A percentile compares a stretch with the other conserved stretches of the same genome.
These are phyloP conservation scores for Pseudopleuronectes americanus DNA, from an alignment of 2,797 vertebrate species.

Conservation along the genomic window DNA sequence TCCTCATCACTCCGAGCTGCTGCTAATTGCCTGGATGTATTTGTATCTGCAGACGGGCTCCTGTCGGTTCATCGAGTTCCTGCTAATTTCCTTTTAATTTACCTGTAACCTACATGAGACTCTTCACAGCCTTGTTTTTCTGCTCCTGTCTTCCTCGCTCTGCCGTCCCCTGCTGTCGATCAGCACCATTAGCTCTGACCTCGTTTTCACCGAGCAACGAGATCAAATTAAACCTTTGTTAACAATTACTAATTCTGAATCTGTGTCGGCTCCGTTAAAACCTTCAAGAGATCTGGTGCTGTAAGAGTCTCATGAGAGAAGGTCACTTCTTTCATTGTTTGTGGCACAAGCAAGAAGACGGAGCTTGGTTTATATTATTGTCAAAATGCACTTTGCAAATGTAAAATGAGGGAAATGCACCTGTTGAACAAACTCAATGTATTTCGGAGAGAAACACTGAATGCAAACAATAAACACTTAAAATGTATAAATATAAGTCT, in stretches of 20 bases:
- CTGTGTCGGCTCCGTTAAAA: neutral
- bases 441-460: no score
- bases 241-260: neutral
- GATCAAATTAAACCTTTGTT: neutral
- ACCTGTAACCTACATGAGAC: neutral
- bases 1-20: conserved; percentile 16
- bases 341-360: no score
- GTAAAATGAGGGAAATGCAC: no score
- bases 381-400: no score
- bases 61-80: conserved; percentile 1
- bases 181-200: neutral
- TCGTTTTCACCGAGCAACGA: neutral
- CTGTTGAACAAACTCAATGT: no score
- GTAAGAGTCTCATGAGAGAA: no score
- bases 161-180: neutral
- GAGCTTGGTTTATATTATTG: no score
- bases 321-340: no score
- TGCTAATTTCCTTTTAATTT: neutral
- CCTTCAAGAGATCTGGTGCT: no score
- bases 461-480: no score
- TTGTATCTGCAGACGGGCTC: conserved; percentile 3
- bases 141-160: no score
- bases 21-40: conserved; percentile 24
- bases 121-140: neutral
- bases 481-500: no score